Conservation (phyloP, 2,797 vertebrate genomes). For the Mycteria americana region DNA sequence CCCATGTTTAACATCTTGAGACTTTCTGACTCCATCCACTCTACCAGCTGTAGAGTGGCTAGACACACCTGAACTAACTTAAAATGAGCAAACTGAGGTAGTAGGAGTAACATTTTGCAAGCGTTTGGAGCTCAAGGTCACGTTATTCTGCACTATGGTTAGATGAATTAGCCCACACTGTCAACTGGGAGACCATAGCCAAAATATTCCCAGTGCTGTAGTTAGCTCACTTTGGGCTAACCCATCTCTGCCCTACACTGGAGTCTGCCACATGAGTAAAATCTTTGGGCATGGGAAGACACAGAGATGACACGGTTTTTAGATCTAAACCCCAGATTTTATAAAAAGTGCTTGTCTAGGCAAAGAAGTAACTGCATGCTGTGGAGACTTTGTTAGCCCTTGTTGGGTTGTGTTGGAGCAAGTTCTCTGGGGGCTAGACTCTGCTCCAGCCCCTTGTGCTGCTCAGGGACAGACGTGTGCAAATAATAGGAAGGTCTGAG, state of each 20-base stretch:
- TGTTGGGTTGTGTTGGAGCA: not conserved
- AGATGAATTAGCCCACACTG: not conserved
- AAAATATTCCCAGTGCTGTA: not conserved
- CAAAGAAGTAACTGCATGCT: not conserved
- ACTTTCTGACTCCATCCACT: not conserved
- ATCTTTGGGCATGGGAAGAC: not conserved
- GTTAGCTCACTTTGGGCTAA: not conserved
- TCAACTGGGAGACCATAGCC: not conserved
- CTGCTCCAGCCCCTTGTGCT: not conserved
- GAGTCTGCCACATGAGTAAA: not conserved
- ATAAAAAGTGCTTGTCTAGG: not conserved
- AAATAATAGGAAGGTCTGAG: not conserved
- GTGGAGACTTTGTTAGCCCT: not conserved
- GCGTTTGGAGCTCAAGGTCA: not conserved
- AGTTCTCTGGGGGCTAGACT: not conserved
- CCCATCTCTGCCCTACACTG: not conserved
- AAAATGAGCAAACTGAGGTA: not conserved
- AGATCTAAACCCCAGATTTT: not conserved
- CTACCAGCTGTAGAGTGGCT: not conserved
- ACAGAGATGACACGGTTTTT: not conserved
- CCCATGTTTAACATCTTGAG: not conserved
- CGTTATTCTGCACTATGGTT: not conserved
- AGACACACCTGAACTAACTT: not conserved
- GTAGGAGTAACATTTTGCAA: not conserved
- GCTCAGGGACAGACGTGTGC: not conserved